Base-by-base conservation (phyloP, 2,113 vertebrate genomes). In the Petrocephalus microphthalmus region DNA sequence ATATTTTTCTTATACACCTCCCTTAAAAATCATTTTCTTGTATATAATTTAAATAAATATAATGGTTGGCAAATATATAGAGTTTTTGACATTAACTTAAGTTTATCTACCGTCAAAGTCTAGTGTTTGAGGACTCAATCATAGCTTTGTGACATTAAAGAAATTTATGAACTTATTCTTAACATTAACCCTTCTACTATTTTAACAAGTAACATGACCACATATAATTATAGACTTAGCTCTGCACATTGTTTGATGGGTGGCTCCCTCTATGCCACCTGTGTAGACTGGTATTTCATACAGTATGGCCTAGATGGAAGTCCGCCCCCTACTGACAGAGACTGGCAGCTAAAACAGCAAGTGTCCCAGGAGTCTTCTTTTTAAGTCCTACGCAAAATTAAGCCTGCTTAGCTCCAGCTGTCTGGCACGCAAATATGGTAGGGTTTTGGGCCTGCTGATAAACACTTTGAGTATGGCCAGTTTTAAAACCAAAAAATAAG, bases 401-500 rank as follows among this genome's bases (percentile, higher is more conserved):
- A 33, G 33, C 64, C 64, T 71, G 64, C 29, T 71, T 71, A 71
- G 29, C 29, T 71, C 29, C 11, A 71, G 64, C 15, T 71, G 64
- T 71, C 64, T 71, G 29, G 29, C 29, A 33, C 64, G 15, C 1
- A 15, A 29, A 33, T 5, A 33, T 71, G 64, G 13, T 22, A 60
- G 2, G 64, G 64, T 15, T 71, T 71, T 33, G 33, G 29, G 64
- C 29, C 29, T 71, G 64, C 29, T 33, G n/a, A 49, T 8, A 42
- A n/a, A 83, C 33, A 5, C 45, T 83, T 49, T 49, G 19, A 49
- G 22, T 22, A 25, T 84, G 84, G 33, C 51, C 25, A 33, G 5
- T 53, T 85, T n/a, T 85, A 15, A 85, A 85, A 85, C 84, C 84
- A 53, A 33, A 54, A 85, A 10, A 85, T 53, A 85, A 54, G n/a